phyloP scores from a whole-genome alignment of 2,797 vertebrate species.

The Babyrousa celebensis region DNA sequence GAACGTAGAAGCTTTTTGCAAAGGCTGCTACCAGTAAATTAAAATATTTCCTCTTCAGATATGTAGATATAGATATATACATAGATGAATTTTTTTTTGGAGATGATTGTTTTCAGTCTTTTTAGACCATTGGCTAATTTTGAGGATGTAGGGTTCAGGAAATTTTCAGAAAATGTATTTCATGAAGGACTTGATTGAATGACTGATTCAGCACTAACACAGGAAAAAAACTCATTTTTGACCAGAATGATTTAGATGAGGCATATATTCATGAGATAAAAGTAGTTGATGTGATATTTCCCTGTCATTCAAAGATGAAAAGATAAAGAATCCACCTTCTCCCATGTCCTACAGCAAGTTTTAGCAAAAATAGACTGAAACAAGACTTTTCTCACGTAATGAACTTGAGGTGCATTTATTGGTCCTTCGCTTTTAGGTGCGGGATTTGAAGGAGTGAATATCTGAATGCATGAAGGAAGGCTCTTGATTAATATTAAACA shows the following conservation, averaged over 20 bases:
- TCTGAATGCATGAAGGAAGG: background rate
- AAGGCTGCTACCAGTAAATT: constrained; percentile 49
- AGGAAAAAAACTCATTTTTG: background rate
- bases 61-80: background rate
- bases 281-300: background rate
- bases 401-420: background rate
- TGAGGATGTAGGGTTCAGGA: constrained; percentile 12
- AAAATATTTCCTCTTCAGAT: constrained; percentile 45
- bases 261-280: background rate
- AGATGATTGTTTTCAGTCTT: background rate
- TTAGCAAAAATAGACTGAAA: background rate
- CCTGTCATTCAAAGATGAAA: constrained; percentile 2
- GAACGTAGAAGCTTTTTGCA: constrained; percentile 7
- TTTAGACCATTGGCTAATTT: background rate
- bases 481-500: background rate
- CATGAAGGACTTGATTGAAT: constrained; percentile 4
- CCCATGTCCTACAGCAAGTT: background rate
- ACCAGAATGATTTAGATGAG: background rate
- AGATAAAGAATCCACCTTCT: background rate
- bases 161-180: constrained; percentile 58
- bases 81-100: background rate
- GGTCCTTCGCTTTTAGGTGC: background rate
- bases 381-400: background rate
- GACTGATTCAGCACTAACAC: background rate
- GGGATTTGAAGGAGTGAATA: background rate